Evolutionary conservation across 2,888 invertebrate genomes (phyloP).

Genomic region (Lochmaea capreae): DNA sequence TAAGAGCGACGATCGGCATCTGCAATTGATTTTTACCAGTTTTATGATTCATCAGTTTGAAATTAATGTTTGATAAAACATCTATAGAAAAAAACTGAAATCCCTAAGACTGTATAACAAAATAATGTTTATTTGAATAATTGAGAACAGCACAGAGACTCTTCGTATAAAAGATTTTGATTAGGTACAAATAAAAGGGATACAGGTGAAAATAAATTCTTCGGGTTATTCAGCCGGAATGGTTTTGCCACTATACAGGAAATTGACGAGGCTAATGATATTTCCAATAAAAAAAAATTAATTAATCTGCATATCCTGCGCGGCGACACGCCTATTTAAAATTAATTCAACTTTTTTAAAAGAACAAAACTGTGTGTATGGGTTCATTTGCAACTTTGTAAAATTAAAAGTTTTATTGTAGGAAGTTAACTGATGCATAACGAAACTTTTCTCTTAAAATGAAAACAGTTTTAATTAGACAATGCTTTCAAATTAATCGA

Average conservation of each 20-base stretch:
- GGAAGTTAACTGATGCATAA: constrained; percentile 24
- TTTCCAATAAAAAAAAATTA: constrained; percentile 3
- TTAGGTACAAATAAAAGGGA: too few relatives aligned
- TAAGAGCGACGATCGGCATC: too few relatives aligned
- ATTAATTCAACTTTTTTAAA: constrained; percentile 12
- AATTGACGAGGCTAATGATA: constrained; percentile 5
- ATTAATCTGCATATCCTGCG: constrained; percentile 19
- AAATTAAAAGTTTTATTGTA: constrained; percentile 25
- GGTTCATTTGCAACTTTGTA: constrained; percentile 22
- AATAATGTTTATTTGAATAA: too few relatives aligned
- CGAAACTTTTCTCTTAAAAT: constrained; percentile 22
- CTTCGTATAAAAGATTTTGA: too few relatives aligned
- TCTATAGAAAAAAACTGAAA: too few relatives aligned
- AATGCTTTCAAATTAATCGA: constrained; percentile 44
- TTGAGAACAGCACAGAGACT: too few relatives aligned
- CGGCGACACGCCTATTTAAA: constrained; percentile 20
- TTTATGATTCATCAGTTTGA: too few relatives aligned
- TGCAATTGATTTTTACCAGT: too few relatives aligned
- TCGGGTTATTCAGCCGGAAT: not conserved
- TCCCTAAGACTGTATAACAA: too few relatives aligned
- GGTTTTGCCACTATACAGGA: constrained; percentile 2
- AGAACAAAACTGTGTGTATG: constrained; percentile 15
- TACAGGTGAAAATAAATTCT: not conserved
- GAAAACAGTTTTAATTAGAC: constrained; percentile 45
- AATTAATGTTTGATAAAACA: too few relatives aligned